Base-by-base conservation (phyloP, 2,888 invertebrate genomes). In the Macrosoma leucophasiata region DNA sequence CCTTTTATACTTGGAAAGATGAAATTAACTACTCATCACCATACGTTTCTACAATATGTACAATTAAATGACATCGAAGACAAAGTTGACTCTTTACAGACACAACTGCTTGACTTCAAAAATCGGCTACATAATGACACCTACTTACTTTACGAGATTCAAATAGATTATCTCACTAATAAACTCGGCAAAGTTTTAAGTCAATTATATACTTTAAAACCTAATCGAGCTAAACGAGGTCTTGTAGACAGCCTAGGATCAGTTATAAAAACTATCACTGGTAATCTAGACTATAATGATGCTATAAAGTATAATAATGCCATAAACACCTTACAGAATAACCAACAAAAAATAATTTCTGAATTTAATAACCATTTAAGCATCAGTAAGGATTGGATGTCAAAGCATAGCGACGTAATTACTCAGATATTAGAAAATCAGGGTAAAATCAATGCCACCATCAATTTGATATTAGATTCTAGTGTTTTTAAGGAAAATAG, bases 361-460 rank as follows among this genome's bases (percentile, higher is more conserved):
- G 47, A 48, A 33, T 39, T 46, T 19, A 52, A 54, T 27, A 43
- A 31, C 8, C 46, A 46, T 22, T 28, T 49, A 3, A 48, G 46
- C 36, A n/a, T 52, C 13, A 46, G 13, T 26, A 50, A 46, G 22
- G 33, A 51, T 12, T 51, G 37, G 41, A 36, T 34, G 18, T 13
- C 25, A 3, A 26, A 44, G 19, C 23, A 41, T 28, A 17, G 28
- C 7, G 22, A 39, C 2, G 15, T 42, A 14, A 10, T 24, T 3
- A 30, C 19, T 6, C 46, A 32, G n/a, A 11, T 40, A 19, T 27
- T 33, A 14, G 12, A 32, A 5, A 50, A 48, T 29, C 47, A 52
- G 17, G 28, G 13, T 10, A 39, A 36, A 29, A 29, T 45, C 13
- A 33, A 34, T 5, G 24, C 24, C 2, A 28, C 27, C 3, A 5